These are phyloP conservation scores for Tychaedon coryphoeus DNA, from an alignment of 2,113 vertebrate genomes.

Conservation along the genomic window DNA sequence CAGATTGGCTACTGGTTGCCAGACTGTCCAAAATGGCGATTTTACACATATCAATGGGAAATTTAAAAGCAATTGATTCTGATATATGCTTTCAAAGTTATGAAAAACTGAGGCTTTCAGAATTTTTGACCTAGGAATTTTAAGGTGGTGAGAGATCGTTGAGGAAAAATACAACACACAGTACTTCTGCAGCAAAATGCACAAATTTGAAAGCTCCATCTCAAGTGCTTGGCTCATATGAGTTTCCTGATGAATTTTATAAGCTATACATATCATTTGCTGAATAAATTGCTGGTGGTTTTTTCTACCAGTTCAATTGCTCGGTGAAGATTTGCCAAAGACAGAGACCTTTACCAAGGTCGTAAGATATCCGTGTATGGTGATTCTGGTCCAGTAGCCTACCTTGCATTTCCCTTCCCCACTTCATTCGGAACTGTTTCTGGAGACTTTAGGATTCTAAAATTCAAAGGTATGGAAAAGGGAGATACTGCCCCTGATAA, in stretches of 20 bases:
- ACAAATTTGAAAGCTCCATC: not conserved
- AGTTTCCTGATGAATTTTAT: not conserved
- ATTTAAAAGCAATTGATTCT: not conserved
- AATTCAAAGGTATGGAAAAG: not conserved
- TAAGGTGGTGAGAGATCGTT: not conserved
- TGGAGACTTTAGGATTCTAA: not conserved
- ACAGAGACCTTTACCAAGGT: not conserved
- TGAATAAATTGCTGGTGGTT: not conserved
- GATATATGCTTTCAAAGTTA: not conserved
- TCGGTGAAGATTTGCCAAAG: not conserved
- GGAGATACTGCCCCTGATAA: not conserved
- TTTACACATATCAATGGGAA: not conserved
- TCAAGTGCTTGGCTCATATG: not conserved
- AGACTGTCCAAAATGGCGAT: not conserved
- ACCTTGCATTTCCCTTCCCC: not conserved
- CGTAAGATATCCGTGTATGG: not conserved
- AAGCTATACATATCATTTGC: rapidly evolving
- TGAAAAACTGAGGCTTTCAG: not conserved
- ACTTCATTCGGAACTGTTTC: not conserved
- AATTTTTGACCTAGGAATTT: not conserved
- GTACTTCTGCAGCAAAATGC: not conserved
- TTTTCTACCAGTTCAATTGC: not conserved
- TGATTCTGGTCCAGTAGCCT: not conserved
- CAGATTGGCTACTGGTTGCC: not conserved
- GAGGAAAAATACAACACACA: not conserved